Conservation (phyloP, 2,888 invertebrate species). For the Drosophila demipolita region DNA sequence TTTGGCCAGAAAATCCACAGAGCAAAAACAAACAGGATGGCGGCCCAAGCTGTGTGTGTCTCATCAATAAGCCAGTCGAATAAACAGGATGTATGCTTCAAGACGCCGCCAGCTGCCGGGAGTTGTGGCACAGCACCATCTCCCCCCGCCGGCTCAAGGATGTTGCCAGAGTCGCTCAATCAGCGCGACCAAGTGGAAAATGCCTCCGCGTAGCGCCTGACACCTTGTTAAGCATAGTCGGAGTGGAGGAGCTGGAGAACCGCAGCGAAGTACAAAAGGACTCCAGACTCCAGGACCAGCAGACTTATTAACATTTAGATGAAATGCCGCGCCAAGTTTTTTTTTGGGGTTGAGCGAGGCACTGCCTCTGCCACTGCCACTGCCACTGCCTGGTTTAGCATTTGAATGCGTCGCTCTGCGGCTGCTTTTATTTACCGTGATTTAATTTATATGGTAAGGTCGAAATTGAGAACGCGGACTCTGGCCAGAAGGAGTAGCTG, state of each 20-base stretch:
- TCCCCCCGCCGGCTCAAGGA: slow-evolving; percentile 1
- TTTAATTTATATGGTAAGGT: slow-evolving; percentile 68
- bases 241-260: slow-evolving; percentile 12
- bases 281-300: slow-evolving; percentile 11
- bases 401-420: slow-evolving; percentile 58
- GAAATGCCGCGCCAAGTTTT: slow-evolving; percentile 60
- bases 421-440: slow-evolving; percentile 64
- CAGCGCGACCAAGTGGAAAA: slow-evolving; percentile 78
- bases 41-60: slow-evolving; percentile 48
- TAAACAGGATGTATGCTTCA: slow-evolving; percentile 74
- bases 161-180: slow-evolving; percentile 62
- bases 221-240: slow-evolving; percentile 63
- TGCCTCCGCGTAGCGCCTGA: slow-evolving; percentile 72
- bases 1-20: slow-evolving; percentile 67
- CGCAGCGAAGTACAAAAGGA: neutral
- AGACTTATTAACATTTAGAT: slow-evolving; percentile 79
- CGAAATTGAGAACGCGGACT: neutral
- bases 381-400: slow-evolving; percentile 46
- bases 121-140: slow-evolving; percentile 30
- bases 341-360: slow-evolving; percentile 13
- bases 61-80: slow-evolving; percentile 77
- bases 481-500: neutral
- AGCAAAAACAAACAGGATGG: slow-evolving; percentile 33
- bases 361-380: slow-evolving; percentile 1
- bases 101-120: slow-evolving; percentile 58